Conservation (phyloP, 1,140 invertebrate genomes). For the Cheumatopsyche charites region DNA sequence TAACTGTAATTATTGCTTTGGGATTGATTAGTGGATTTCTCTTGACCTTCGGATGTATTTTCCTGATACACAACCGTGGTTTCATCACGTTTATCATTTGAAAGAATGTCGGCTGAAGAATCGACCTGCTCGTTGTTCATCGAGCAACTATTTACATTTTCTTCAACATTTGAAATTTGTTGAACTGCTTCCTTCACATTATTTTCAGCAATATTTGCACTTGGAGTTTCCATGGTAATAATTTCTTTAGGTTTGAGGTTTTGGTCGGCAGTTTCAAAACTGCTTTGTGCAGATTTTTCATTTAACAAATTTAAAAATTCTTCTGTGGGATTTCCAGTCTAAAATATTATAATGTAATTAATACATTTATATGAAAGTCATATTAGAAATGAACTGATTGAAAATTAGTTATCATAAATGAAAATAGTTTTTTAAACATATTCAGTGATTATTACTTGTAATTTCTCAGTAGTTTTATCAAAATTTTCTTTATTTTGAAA, state of each 20-base stretch:
- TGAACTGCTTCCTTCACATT: not conserved
- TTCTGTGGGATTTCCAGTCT: not conserved
- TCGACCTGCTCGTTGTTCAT: no score
- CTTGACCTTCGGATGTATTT: conserved; percentile 24
- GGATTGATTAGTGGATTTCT: conserved; percentile 17
- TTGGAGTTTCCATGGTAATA: not conserved
- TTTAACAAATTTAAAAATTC: conserved; percentile 27
- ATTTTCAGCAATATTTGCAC: not conserved
- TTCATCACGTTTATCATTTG: not conserved
- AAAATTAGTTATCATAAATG: no score
- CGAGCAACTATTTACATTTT: not conserved
- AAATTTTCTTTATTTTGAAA: not conserved
- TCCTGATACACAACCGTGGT: not conserved
- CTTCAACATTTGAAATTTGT: not conserved
- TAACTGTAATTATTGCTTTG: conserved; percentile 35
- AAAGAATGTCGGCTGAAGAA: no score
- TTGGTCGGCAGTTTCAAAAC: not conserved
- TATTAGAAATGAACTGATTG: no score
- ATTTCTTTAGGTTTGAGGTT: no score
- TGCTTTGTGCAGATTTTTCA: not conserved
- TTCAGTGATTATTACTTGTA: no score
- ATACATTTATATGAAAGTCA: no score
- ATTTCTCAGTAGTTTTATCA: no score
- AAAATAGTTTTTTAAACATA: no score
- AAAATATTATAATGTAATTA: not conserved